Percentiles rank a stretch among this genome's conserved stretches.
These are phyloP conservation scores for Dasypolia templi DNA, from an alignment of 2,888 invertebrate genomes.

Conservation along the genomic window DNA sequence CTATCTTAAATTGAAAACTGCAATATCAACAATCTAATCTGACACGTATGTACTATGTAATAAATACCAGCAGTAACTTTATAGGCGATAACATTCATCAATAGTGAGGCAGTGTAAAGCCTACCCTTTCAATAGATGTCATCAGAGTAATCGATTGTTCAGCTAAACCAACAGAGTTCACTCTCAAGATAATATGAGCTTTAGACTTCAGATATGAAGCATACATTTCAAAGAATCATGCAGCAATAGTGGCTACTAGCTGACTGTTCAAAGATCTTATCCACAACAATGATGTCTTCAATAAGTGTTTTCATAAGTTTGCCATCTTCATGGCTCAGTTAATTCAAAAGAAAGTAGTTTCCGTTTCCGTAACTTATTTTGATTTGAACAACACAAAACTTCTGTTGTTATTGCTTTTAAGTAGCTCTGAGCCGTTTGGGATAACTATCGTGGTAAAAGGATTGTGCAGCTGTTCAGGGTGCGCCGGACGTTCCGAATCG, in stretches of 20 bases:
- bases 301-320: too few relatives aligned
- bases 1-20: too few relatives aligned
- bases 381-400: too few relatives aligned
- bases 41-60: neutral
- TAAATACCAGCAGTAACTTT: neutral
- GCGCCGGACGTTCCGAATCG: too few relatives aligned
- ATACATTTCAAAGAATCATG: neutral
- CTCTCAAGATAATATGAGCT: conserved; percentile 5
- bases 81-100: conserved; percentile 15
- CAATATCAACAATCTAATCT: neutral
- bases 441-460: too few relatives aligned
- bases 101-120: conserved; percentile 26
- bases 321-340: too few relatives aligned
- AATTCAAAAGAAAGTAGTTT: too few relatives aligned
- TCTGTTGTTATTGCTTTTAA: too few relatives aligned
- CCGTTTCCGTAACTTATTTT: too few relatives aligned
- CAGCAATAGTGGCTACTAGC: conserved; percentile 1
- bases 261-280: neutral
- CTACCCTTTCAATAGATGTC: conserved; percentile 43
- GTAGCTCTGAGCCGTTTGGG: too few relatives aligned
- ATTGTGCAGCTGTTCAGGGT: too few relatives aligned
- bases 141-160: conserved; percentile 21
- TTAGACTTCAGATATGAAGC: neutral
- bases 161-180: neutral
- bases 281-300: conserved; percentile 11